Base-by-base conservation (phyloP, 2,888 invertebrate species). In the Diaperis boleti region DNA sequence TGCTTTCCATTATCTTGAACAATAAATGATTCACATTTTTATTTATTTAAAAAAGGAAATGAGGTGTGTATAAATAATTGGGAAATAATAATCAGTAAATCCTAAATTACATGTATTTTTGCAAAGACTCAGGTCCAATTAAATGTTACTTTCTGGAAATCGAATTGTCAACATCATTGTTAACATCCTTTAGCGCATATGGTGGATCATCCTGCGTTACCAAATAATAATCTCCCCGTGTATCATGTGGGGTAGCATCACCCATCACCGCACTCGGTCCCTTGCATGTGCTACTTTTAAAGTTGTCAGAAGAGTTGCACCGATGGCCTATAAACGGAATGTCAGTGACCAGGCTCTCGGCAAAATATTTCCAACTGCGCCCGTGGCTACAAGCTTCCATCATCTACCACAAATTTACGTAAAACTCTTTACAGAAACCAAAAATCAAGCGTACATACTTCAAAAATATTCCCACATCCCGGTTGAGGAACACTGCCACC, bases 361-460 rank as follows among this genome's bases (percentile, higher is more conserved):
- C 84, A 76, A 87, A 91, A 70, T 84, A 89, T 65, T 83, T 77
- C 73, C 85, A 84, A 0, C 90, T 84, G 56, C 89, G 84, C 0
- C 86, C 86, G 76, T 92, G 92, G 74, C 91, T 91, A 79, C 91
- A 91, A 3, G 84, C 85, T 72, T 88, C 91, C 84, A 80, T 45
- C 81, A 76, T 62, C 75, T 76, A 56, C 18, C 68, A 66, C 81
- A 72, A 11, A 7, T 45, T 68, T 39, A 26, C 35, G 2, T 10
- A 50, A 11, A 41, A 31, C 31, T 29, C 15, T 17, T n/a, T 42
- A 31, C 14, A 62, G 52, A 54, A 57, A 17, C 42, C 63, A 44
- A 10, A n/a, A 13, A 1, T 49, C 39, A 61, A 26, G n/a, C n/a
- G n/a, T n/a, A 63, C 44, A 42, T 62, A 77, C 76, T 52, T 82